Evolutionary conservation across 2,113 vertebrate species (phyloP).

Genomic region (Benitochromis conjunctus): DNA sequence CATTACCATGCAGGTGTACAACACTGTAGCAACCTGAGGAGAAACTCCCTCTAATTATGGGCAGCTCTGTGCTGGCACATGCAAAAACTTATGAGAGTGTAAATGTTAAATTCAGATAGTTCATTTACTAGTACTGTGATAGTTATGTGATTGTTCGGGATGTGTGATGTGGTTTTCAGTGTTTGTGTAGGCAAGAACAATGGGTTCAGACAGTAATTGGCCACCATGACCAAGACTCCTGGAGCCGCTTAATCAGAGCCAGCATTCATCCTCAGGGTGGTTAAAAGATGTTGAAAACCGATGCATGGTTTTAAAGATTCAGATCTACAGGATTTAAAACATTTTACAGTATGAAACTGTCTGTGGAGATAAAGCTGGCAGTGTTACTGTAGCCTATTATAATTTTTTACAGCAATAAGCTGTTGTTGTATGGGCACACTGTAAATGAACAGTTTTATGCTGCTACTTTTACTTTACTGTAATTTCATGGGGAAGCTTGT

Average conservation of each 20-base stretch:
- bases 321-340: not conserved
- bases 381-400: not conserved
- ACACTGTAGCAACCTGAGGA: not conserved
- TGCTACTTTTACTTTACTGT: not conserved
- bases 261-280: not conserved
- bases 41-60: not conserved
- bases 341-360: not conserved
- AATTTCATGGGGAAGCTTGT: not conserved
- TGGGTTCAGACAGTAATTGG: not conserved
- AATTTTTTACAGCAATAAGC: not conserved
- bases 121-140: not conserved
- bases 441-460: not conserved
- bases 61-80: not conserved
- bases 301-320: not conserved
- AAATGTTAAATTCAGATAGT: not conserved
- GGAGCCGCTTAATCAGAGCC: not conserved
- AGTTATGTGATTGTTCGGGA: not conserved
- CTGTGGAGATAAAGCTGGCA: not conserved
- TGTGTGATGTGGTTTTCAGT: not conserved
- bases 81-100: not conserved
- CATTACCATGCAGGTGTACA: not conserved
- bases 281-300: not conserved
- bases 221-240: not conserved
- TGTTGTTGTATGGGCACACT: not conserved
- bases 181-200: not conserved